Evolutionary conservation across 2,797 vertebrate species (phyloP).

Genomic region (Argya squamiceps): DNA sequence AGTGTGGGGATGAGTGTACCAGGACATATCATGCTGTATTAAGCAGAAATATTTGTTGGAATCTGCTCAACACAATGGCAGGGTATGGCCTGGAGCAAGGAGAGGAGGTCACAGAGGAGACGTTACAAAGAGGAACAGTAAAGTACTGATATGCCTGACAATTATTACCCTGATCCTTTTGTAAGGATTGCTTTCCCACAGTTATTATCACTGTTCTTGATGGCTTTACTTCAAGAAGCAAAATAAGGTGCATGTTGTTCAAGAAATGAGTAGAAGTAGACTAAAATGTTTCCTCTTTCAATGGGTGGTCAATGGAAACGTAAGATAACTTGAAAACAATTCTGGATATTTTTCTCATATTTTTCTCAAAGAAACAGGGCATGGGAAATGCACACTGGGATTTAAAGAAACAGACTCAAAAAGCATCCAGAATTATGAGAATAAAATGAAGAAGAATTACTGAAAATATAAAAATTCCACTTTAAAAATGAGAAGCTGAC

Average conservation of each 20-base stretch:
- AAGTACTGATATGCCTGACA: not conserved
- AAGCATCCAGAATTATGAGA: not conserved
- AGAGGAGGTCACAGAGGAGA: not conserved
- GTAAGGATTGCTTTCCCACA: not conserved
- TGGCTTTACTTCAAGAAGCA: not conserved
- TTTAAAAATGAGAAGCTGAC: not conserved
- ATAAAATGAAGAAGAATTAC: not conserved
- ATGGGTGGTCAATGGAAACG: not conserved
- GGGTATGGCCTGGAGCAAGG: not conserved
- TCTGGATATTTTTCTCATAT: not conserved
- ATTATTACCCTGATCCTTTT: not conserved
- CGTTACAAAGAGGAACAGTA: not conserved
- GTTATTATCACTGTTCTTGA: not conserved
- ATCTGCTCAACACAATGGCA: conserved; percentile 18
- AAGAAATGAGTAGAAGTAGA: not conserved
- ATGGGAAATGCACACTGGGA: not conserved
- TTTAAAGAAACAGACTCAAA: not conserved
- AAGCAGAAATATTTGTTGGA: not conserved
- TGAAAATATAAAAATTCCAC: not conserved
- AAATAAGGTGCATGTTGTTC: not conserved
- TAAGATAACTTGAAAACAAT: not conserved
- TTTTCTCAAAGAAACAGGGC: not conserved
- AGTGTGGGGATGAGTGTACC: not conserved
- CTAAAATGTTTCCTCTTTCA: not conserved
- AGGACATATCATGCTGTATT: not conserved